Base-by-base conservation (phyloP, 2,888 invertebrate genomes). In the Folsomia manolachei region DNA sequence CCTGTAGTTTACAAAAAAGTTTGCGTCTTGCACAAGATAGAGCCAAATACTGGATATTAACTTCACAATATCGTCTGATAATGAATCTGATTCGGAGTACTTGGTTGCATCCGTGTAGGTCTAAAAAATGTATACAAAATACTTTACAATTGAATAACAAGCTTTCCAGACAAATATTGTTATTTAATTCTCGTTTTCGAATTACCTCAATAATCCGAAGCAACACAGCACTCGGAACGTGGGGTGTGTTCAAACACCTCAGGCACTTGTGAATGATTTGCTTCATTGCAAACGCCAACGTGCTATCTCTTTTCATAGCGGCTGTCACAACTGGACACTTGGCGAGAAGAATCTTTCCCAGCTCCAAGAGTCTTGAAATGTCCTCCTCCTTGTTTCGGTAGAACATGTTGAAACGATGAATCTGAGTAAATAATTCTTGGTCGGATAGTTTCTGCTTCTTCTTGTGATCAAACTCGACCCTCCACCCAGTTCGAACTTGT, bases 391-490 rank as follows among this genome's bases (percentile, higher is more conserved):
- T 25, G 27, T 66, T 14, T 1, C 68, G 53, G 53, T 75, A 78
- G 63, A 80, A 80, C 18, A 69, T 65, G 60, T 75, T 78, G 4
- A 80, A 60, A n/a, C 75, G 70, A 21, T 66, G 70, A 14, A 80
- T 64, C 53, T 78, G 77, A 1, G 39, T 11, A 2, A 72, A 71
- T 2, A 78, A n/a, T 11, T 62, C 65, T 1, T 78, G 75, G 11
- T 70, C 56, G 11, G 63, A 27, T 18, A 71, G 70, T 11, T 63
- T 21, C 4, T 23, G 9, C 4, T 25, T 27, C 24, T 65, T 68
- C 9, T 64, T 26, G 1, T 24, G 23, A 23, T 94, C 93, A 84
- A 92, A 95, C 66, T 89, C 86, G 64, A 85, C 84, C 67, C 94
- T 86, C 82, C 91, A 88, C 71, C 85, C 83, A 69, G 88, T 86